Conservation (phyloP, 2,888 invertebrate genomes). For the Catocala nupta region DNA sequence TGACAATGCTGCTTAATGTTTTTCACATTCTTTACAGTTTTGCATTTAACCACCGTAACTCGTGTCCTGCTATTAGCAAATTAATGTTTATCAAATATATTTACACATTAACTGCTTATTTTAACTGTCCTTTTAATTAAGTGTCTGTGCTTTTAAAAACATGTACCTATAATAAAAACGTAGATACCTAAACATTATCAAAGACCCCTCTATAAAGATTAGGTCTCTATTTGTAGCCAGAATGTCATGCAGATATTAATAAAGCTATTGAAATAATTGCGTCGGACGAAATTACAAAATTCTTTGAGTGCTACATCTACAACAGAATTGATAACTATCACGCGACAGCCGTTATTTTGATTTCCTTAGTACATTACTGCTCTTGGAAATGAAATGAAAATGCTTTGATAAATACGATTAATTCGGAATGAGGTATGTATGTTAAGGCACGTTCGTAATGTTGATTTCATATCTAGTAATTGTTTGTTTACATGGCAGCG, state of each 20-base stretch:
- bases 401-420: slow-evolving; percentile 73
- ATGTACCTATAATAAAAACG: not conserved
- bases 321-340: slow-evolving; percentile 68
- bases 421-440: slow-evolving; percentile 67
- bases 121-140: not conserved
- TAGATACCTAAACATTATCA: not conserved
- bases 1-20: no score
- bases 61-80: no score
- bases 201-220: slow-evolving; percentile 7
- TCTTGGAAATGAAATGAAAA: slow-evolving; percentile 74
- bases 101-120: no score
- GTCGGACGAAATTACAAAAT: slow-evolving; percentile 66
- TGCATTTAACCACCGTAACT: no score
- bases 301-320: slow-evolving; percentile 62
- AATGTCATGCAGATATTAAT: slow-evolving; percentile 44
- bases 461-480: slow-evolving; percentile 62
- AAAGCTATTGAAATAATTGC: slow-evolving; percentile 63
- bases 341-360: slow-evolving; percentile 80
- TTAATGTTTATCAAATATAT: no score
- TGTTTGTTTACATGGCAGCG: slow-evolving; percentile 61
- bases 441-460: slow-evolving; percentile 55
- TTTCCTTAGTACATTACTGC: slow-evolving; percentile 71
- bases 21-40: no score
- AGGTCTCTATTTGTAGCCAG: slow-evolving; percentile 16
- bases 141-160: not conserved